phyloP scores from a whole-genome alignment of 2,797 vertebrate species.

The Sebastes aleutianus region DNA sequence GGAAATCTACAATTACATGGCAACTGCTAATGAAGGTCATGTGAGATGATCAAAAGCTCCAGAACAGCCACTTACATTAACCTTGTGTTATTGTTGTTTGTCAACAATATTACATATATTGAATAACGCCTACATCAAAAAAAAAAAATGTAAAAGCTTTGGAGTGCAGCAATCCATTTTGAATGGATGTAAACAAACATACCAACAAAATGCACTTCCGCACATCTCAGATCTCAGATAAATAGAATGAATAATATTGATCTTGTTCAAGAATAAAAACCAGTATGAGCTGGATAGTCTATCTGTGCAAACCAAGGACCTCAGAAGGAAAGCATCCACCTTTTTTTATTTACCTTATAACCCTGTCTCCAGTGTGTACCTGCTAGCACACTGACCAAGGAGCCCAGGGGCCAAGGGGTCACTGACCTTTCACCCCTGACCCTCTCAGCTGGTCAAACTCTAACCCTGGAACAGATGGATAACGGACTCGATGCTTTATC shows the following conservation, averaged over 20 bases:
- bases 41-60: background rate
- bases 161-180: background rate
- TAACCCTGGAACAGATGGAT: slow-evolving; percentile 80
- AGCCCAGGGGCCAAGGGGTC: slow-evolving; percentile 52
- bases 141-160: background rate
- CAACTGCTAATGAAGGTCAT: background rate
- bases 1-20: background rate
- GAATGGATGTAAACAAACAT: background rate
- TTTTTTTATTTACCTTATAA: slow-evolving; percentile 48
- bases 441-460: slow-evolving; percentile 77
- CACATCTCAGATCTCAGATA: background rate
- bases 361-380: slow-evolving; percentile 47
- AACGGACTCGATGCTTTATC: slow-evolving; percentile 72
- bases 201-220: background rate
- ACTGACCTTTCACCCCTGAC: slow-evolving; percentile 69
- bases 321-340: slow-evolving; percentile 1
- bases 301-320: slow-evolving; percentile 1
- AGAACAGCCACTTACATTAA: background rate
- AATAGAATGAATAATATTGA: background rate
- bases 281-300: background rate
- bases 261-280: background rate
- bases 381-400: slow-evolving; percentile 57
- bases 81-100: background rate
- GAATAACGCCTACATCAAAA: background rate
- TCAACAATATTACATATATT: background rate